A percentile compares a stretch with the other conserved stretches of the same genome.
phyloP scores from a whole-genome alignment of 2,888 invertebrate species.

The Archaeoteleia sp. region DNA sequence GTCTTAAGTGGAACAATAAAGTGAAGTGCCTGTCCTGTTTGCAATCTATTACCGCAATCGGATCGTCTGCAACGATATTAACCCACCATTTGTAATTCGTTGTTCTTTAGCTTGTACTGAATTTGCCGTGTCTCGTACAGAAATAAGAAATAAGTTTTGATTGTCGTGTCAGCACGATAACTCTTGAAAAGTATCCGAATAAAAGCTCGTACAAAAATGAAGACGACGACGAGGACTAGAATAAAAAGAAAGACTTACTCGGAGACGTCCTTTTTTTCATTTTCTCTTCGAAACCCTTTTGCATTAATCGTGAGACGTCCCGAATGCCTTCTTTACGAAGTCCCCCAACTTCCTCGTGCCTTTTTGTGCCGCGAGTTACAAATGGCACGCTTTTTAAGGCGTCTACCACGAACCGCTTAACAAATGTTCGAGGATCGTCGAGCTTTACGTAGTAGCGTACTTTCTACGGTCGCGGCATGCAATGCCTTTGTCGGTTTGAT shows the following conservation, averaged over 20 bases:
- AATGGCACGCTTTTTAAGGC: conserved; percentile 61
- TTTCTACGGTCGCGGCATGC: conserved; percentile 27
- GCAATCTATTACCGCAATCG: too few relatives aligned
- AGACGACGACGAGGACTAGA: conserved; percentile 22
- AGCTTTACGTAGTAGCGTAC: conserved; percentile 50
- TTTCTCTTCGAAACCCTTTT: conserved; percentile 54
- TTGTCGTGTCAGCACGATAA: conserved; percentile 26
- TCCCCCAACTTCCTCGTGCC: conserved; percentile 19
- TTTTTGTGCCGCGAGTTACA: conserved; percentile 57
- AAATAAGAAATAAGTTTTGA: background rate
- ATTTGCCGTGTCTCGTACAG: background rate
- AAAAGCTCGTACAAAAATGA: conserved; percentile 28
- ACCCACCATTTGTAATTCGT: too few relatives aligned
- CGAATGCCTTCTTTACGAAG: conserved; percentile 53
- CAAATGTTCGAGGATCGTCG: conserved; percentile 56
- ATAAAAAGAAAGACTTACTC: conserved; percentile 20
- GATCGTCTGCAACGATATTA: too few relatives aligned
- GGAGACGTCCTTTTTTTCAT: conserved; percentile 17
- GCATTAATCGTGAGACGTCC: conserved; percentile 63
- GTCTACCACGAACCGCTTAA: conserved; percentile 51
- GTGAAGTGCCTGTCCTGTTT: too few relatives aligned
- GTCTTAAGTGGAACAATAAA: too few relatives aligned
- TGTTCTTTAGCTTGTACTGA: too few relatives aligned
- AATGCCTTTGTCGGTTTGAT: conserved; percentile 46
- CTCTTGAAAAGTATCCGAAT: conserved; percentile 7